These are phyloP conservation scores for Actenoides hombroni DNA, from an alignment of 2,113 vertebrate genomes.

Conservation along the genomic window DNA sequence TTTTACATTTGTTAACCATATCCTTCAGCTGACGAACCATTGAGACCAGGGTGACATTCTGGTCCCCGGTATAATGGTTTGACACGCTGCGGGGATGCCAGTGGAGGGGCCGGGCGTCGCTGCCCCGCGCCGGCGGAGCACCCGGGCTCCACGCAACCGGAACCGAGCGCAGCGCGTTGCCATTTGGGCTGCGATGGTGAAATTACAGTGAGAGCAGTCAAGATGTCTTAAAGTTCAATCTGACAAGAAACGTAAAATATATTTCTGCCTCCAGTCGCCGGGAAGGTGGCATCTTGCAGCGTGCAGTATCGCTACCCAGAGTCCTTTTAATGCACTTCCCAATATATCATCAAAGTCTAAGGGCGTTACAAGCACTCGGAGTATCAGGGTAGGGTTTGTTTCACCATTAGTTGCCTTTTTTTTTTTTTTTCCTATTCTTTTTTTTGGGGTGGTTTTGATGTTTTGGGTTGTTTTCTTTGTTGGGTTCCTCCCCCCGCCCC, in stretches of 20 bases:
- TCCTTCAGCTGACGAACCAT: constrained; percentile 90
- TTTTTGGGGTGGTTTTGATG: no score
- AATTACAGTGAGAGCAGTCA: constrained; percentile 69
- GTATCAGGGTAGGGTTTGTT: background rate
- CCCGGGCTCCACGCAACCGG: constrained; percentile 74
- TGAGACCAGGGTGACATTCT: constrained; percentile 85
- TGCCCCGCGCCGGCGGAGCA: constrained; percentile 66
- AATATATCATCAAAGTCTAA: background rate
- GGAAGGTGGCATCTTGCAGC: constrained; percentile 58
- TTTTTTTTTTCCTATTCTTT: no score
- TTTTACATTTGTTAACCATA: constrained; percentile 96
- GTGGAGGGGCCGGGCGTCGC: constrained; percentile 20
- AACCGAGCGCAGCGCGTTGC: constrained; percentile 75
- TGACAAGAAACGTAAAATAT: constrained; percentile 77
- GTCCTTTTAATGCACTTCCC: background rate
- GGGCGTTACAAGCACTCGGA: background rate
- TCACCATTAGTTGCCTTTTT: background rate
- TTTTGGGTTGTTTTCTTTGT: background rate
- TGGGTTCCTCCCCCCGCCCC: background rate
- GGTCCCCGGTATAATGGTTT: constrained; percentile 81
- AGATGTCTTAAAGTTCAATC: constrained; percentile 77
- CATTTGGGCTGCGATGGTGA: constrained; percentile 76
- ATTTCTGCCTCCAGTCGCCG: constrained; percentile 59
- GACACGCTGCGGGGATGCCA: constrained; percentile 77
- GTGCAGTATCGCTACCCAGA: background rate